Base-by-base conservation (phyloP, 2,113 vertebrate genomes). In the Monopterus albus region DNA sequence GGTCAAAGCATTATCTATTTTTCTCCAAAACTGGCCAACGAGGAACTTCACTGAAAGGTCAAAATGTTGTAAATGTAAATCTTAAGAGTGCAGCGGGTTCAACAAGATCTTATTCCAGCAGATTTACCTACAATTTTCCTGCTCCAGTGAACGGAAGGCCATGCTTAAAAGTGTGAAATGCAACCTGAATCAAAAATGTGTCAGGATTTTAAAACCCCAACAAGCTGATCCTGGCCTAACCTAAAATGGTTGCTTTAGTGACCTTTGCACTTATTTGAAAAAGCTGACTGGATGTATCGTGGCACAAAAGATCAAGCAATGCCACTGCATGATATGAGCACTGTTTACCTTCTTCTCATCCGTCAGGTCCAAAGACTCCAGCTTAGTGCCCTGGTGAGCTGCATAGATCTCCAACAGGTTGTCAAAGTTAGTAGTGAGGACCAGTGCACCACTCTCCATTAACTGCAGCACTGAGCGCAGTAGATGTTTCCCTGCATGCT, bases 351-450 rank as follows among this genome's bases (percentile, higher is more conserved):
- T 98, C 84, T 98, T 98, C 72, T 99, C 96, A 64, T 99, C 96
- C 0, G 96, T 98, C 61, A 99, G 94, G 85, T 99, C 97, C 56
- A 99, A 88, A 60, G 97, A 98, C 88, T 99, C 96, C 6, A 98
- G 95, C 1, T 95, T 94, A 59, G 96, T 97, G 64, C 93, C 96
- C 83, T 98, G 96, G 65, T 97, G 95, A 0, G 95, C 93, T 1
- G 96, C 96, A 0, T 97, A 97, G 58, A 98, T 95, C 84, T 99
- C 97, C 85, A 99, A 82, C 69, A 99, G 91, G 88, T 97, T 98
- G 81, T 99, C 97, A 0, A 99, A 98, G 90, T 99, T 99, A 0
- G 97, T 99, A 29, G 97, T 98, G 76, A 98, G 90, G 8, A 98
- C 96, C 2, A 98, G 92, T 0, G 97, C 94, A 1, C 96, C 97